A percentile compares a stretch with the other conserved stretches of the same genome.
Conservation (phyloP, 2,113 vertebrate genomes). For the Lontra canadensis region DNA sequence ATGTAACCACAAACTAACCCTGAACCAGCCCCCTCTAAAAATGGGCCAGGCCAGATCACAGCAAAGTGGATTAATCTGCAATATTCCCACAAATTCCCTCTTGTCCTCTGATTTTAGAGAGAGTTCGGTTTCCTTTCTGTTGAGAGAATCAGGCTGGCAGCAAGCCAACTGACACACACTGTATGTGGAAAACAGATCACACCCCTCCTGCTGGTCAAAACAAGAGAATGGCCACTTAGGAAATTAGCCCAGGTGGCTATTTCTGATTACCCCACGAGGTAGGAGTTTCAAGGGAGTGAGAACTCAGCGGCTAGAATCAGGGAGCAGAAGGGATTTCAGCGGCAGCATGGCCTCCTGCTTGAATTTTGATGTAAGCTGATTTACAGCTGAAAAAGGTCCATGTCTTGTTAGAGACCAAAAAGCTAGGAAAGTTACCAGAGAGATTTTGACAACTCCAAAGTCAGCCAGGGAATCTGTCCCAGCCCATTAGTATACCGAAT, state of each 20-base stretch:
- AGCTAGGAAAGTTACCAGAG: slow-evolving; percentile 69
- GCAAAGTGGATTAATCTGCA: slow-evolving; percentile 20
- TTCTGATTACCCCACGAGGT: not conserved
- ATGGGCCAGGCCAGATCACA: not conserved
- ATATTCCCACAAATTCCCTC: slow-evolving; percentile 22
- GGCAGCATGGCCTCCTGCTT: not conserved
- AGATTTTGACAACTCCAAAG: slow-evolving; percentile 55
- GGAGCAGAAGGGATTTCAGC: not conserved
- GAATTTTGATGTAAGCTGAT: slow-evolving; percentile 60
- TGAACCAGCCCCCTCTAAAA: not conserved
- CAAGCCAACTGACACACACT: not conserved
- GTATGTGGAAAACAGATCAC: not conserved
- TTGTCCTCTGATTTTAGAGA: not conserved
- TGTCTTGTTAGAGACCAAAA: slow-evolving; percentile 40
- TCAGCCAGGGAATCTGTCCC: slow-evolving; percentile 46
- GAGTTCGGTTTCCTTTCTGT: not conserved
- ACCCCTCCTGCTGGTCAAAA: not conserved
- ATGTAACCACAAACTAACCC: slow-evolving; percentile 9
- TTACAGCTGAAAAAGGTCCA: slow-evolving; percentile 63
- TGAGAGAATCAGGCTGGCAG: not conserved
- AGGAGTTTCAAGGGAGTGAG: not conserved
- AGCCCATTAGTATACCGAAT: slow-evolving; percentile 43
- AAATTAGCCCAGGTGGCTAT: not conserved
- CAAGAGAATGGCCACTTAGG: not conserved
- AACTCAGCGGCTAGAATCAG: not conserved